A percentile compares a stretch with the other conserved stretches of the same genome.
Evolutionary conservation across 1,140 invertebrate genomes (phyloP).

Genomic region (Trypoxylus dichotomus): DNA sequence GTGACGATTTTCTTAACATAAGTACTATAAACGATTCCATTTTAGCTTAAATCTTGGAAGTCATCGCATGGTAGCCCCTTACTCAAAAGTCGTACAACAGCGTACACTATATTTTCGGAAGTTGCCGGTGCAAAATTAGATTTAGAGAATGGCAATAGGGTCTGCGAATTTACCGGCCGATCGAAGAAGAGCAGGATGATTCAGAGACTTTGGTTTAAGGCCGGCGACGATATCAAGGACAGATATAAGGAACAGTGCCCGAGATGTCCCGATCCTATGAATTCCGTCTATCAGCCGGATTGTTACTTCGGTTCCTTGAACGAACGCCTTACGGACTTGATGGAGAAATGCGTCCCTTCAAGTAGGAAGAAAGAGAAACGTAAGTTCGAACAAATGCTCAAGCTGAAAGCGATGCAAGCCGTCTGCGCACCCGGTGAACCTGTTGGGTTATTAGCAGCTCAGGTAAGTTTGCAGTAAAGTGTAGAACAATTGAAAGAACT

Average conservation of each 20-base stretch:
- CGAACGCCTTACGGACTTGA: slow-evolving; percentile 73
- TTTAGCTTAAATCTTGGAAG: slow-evolving; percentile 63
- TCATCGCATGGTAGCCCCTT: slow-evolving; percentile 59
- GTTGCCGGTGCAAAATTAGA: slow-evolving; percentile 49
- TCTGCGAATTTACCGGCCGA: slow-evolving; percentile 48
- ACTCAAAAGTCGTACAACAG: slow-evolving; percentile 45
- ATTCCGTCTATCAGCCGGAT: slow-evolving; percentile 69
- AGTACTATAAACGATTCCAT: neutral
- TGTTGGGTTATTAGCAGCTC: slow-evolving; percentile 93
- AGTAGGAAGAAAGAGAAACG: slow-evolving; percentile 54
- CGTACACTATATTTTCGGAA: slow-evolving; percentile 49
- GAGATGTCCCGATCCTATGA: slow-evolving; percentile 74
- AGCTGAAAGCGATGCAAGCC: slow-evolving; percentile 75
- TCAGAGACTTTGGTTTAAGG: slow-evolving; percentile 65
- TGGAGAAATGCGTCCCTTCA: slow-evolving; percentile 63
- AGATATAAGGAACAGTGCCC: slow-evolving; percentile 49
- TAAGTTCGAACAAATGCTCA: slow-evolving; percentile 71
- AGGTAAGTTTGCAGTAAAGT: slow-evolving; percentile 46
- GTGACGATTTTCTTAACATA: neutral
- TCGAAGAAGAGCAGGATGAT: slow-evolving; percentile 56
- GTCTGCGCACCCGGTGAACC: slow-evolving; percentile 90
- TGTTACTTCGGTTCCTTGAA: slow-evolving; percentile 78
- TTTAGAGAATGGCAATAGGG: slow-evolving; percentile 45
- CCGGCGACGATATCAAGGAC: slow-evolving; percentile 61
- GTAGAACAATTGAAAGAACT: neutral